These are phyloP conservation scores for Dromiciops gliroides DNA, from an alignment of 2,113 vertebrate genomes.

Conservation along the genomic window DNA sequence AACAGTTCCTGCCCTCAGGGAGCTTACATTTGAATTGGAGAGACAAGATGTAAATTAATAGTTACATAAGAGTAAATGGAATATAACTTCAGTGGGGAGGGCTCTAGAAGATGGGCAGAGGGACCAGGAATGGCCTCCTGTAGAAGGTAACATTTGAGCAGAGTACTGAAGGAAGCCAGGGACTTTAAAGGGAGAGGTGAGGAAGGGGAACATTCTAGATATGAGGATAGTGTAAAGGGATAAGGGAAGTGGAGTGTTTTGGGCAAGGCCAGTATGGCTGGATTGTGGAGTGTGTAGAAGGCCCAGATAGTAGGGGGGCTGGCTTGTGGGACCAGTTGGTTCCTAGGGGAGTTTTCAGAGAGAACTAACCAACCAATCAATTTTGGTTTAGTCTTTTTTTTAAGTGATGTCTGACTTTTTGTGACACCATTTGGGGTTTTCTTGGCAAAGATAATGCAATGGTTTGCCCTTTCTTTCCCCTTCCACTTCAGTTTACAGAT, in stretches of 20 bases:
- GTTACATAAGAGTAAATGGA: neutral
- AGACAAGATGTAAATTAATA: neutral
- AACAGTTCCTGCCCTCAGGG: neutral
- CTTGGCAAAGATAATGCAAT: neutral
- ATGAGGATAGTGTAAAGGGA: neutral
- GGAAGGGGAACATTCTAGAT: neutral
- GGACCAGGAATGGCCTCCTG: neutral
- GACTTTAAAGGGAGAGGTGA: neutral
- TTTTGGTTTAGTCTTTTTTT: neutral
- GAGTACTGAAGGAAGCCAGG: neutral
- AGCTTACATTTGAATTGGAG: neutral
- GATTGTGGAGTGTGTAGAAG: neutral
- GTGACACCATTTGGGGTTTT: neutral
- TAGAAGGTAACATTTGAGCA: neutral
- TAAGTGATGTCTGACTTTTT: neutral
- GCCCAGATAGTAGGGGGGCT: neutral
- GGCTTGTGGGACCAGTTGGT: neutral
- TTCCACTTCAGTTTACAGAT: neutral
- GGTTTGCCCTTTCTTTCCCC: neutral
- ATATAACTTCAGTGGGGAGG: neutral
- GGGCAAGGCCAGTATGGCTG: neutral
- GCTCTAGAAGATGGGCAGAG: neutral
- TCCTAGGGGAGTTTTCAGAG: neutral
- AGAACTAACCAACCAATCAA: neutral
- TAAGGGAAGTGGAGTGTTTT: neutral